Percentiles rank a stretch among this genome's conserved stretches.
Conservation (phyloP, 2,888 invertebrate species). For the Agrochola lychnidis region DNA sequence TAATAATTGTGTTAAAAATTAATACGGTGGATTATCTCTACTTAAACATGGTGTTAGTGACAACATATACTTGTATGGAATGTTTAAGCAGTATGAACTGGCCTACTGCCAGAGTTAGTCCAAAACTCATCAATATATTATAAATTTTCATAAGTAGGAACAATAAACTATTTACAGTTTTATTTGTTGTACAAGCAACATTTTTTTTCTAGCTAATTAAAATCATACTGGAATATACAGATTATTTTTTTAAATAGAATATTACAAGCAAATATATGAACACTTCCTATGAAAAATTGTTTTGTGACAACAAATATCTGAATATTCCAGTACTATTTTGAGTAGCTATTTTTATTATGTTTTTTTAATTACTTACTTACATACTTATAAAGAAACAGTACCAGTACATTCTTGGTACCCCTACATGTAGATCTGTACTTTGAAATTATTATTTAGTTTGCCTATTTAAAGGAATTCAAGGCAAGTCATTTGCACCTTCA, state of each 20-base stretch:
- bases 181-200: slow-evolving; percentile 43
- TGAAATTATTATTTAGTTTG: slow-evolving; percentile 10
- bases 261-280: slow-evolving; percentile 4
- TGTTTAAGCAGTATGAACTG: slow-evolving; percentile 65
- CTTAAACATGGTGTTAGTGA: slow-evolving; percentile 66
- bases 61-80: slow-evolving; percentile 61
- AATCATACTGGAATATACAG: slow-evolving; percentile 36
- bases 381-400: slow-evolving; percentile 39
- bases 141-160: slow-evolving; percentile 62
- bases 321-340: slow-evolving; percentile 29
- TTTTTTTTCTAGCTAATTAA: slow-evolving; percentile 38
- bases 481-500: slow-evolving; percentile 7
- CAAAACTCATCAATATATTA: slow-evolving; percentile 51
- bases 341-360: slow-evolving; percentile 37
- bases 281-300: not conserved
- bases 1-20: slow-evolving; percentile 46
- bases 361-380: slow-evolving; percentile 52
- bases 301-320: slow-evolving; percentile 8
- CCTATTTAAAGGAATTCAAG: slow-evolving; percentile 17
- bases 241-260: not conserved
- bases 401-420: slow-evolving; percentile 31
- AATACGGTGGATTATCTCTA: slow-evolving; percentile 64
- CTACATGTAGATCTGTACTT: slow-evolving; percentile 13
- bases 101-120: slow-evolving; percentile 50
- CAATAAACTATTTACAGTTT: slow-evolving; percentile 63